These are phyloP conservation scores for Piaya cayana DNA, from an alignment of 2,113 vertebrate species.

Conservation along the genomic window DNA sequence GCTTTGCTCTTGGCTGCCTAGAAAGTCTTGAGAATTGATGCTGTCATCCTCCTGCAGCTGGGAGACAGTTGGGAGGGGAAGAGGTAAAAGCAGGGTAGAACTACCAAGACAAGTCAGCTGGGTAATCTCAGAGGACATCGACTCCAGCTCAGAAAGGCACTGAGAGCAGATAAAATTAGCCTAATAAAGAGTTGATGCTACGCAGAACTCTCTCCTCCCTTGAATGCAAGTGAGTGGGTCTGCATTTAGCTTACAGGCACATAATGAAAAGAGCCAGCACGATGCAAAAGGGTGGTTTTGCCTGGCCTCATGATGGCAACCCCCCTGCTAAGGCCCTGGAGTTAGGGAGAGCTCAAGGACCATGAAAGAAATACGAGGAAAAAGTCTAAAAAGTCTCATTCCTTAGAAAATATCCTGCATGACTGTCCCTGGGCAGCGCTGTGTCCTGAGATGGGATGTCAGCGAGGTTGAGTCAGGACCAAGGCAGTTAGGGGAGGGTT, in stretches of 20 bases:
- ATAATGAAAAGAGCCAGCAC: rapidly evolving
- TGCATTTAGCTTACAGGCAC: background rate
- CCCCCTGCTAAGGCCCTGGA: background rate
- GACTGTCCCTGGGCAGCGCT: background rate
- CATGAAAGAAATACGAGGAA: background rate
- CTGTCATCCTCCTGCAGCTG: background rate
- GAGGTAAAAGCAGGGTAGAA: conserved; percentile 13
- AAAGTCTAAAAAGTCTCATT: background rate
- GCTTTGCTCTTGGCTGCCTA: background rate
- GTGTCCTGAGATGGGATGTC: rapidly evolving
- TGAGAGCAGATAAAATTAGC: conserved; percentile 66
- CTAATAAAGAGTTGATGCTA: conserved; percentile 60
- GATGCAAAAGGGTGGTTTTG: background rate
- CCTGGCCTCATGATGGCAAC: background rate
- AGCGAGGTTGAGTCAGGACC: background rate
- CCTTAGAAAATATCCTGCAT: background rate
- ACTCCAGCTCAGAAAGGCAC: conserved; percentile 33
- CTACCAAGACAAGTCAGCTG: conserved; percentile 7
- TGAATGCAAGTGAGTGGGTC: background rate
- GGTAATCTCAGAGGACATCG: conserved; percentile 46
- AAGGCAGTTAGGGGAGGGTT: background rate
- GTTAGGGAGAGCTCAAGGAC: background rate
- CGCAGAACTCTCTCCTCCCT: conserved; percentile 21
- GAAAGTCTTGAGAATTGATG: background rate
- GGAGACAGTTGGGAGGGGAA: background rate